Base-by-base conservation (phyloP, 2,797 vertebrate genomes). In the Artibeus lituratus region DNA sequence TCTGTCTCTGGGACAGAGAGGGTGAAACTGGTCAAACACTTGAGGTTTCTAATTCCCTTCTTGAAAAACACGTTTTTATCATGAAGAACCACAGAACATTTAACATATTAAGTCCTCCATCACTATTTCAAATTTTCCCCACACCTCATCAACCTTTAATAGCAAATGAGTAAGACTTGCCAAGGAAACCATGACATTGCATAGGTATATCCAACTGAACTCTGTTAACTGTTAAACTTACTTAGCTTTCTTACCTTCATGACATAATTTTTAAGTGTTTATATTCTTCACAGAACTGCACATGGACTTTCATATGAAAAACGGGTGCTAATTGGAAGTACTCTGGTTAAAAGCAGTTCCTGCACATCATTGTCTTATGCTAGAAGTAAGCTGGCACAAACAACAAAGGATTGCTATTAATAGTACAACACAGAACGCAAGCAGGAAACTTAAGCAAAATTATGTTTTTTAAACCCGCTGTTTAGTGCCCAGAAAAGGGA, bases 361-460 rank as follows among this genome's bases (percentile, higher is more conserved):
- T 39, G 53, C 74, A 78, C 76, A 18, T 51, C 88, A n/a, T 44
- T 94, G 95, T 97, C 96, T 96, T 57, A 76, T 82, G 96, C 97
- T 96, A 84, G 94, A 96, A 97, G 95, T 69, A 93, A 95, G 95
- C 72, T 87, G 93, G 97, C 96, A 94, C 4, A 65, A 10, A 26
- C 44, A 94, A 97, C 97, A 97, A 94, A 97, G 96, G 91, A 77
- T 42, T 92, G 96, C 97, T 97, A 97, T 97, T 97, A 97, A 97
- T 94, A 96, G 98, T 22, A 70, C 74, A 44, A 96, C 39, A 2
- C 18, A 81, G 67, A 95, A 96, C 18, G 47, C 47, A 16, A 95
- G 90, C 37, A 39, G 96, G 94, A 95, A 98, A 94, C 82, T 80
- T 85, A 95, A 90, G 96, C 94, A 24, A 74, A 37, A 74, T 69